These are phyloP conservation scores for Cerastis leucographa DNA, from an alignment of 2,888 invertebrate genomes.

Conservation along the genomic window DNA sequence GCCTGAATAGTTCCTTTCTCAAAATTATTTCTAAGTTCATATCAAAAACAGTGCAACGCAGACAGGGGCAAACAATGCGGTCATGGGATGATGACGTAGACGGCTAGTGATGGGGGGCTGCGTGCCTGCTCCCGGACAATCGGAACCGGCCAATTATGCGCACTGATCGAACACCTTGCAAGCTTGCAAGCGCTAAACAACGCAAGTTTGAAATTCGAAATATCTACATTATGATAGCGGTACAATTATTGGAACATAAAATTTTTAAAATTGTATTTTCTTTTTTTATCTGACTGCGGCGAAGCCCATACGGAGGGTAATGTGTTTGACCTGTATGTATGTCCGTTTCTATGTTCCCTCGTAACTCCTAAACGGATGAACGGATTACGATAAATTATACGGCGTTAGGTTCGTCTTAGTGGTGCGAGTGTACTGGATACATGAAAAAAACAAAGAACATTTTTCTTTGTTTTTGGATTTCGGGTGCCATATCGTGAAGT, in stretches of 20 bases:
- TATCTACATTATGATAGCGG: conserved; percentile 25
- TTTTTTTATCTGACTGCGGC: not conserved
- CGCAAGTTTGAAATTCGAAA: conserved; percentile 35
- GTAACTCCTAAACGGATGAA: no score
- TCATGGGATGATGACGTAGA: conserved; percentile 59
- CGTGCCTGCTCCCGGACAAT: conserved; percentile 74
- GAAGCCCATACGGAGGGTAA: no score
- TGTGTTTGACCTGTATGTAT: no score
- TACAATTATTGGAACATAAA: conserved; percentile 19
- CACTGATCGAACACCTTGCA: conserved; percentile 85
- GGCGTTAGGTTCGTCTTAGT: no score
- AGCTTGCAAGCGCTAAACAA: conserved; percentile 68
- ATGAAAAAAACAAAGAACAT: no score
- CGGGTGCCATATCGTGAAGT: no score
- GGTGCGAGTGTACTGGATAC: no score
- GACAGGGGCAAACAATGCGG: conserved; percentile 66
- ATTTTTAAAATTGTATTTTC: not conserved
- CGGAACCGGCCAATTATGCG: conserved; percentile 85
- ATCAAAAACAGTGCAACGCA: conserved; percentile 35
- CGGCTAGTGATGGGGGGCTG: conserved; percentile 58
- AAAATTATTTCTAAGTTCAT: conserved; percentile 1
- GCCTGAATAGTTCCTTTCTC: not conserved
- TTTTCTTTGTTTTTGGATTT: no score
- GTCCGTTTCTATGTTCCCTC: no score
- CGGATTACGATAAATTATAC: no score